Evolutionary conservation across 2,113 vertebrate species (phyloP).

Genomic region (Asarcornis scutulata): DNA sequence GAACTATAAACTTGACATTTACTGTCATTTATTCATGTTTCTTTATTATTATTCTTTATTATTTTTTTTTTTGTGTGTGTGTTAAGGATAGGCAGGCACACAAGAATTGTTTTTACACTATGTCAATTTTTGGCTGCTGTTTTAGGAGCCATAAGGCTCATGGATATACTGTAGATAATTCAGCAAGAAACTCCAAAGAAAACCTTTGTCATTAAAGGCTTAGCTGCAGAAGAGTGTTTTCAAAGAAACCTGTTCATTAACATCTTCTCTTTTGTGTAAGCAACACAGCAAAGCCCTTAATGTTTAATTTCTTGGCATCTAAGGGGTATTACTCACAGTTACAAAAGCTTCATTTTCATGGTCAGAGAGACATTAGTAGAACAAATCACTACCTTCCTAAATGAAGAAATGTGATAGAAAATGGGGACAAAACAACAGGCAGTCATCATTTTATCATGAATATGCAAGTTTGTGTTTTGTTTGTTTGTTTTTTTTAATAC

Average conservation of each 20-base stretch:
- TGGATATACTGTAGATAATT: slow-evolving; percentile 10
- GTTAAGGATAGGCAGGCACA: not conserved
- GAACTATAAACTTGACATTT: not conserved
- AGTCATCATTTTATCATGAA: not conserved
- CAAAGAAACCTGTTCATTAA: slow-evolving; percentile 40
- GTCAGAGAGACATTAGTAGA: not conserved
- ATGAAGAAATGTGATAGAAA: not conserved
- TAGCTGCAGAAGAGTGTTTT: slow-evolving; percentile 44
- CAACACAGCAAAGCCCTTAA: slow-evolving; percentile 42
- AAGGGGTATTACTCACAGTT: slow-evolving; percentile 26
- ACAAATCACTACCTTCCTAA: not conserved
- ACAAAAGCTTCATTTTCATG: slow-evolving; percentile 28
- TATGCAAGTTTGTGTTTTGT: not conserved
- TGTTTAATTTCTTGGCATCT: slow-evolving; percentile 43
- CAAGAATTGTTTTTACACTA: not conserved
- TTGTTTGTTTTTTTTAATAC: not conserved
- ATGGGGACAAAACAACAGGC: not conserved
- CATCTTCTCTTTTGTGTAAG: slow-evolving; percentile 38
- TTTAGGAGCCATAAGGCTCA: not conserved
- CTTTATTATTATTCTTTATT: not conserved
- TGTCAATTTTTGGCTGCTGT: not conserved
- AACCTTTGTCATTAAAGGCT: slow-evolving; percentile 52
- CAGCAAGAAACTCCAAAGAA: slow-evolving; percentile 8
- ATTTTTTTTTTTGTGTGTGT: not conserved
- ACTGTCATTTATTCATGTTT: slow-evolving; percentile 9